Base-by-base conservation (phyloP, 2,113 vertebrate species). In the Aramus guarauna region DNA sequence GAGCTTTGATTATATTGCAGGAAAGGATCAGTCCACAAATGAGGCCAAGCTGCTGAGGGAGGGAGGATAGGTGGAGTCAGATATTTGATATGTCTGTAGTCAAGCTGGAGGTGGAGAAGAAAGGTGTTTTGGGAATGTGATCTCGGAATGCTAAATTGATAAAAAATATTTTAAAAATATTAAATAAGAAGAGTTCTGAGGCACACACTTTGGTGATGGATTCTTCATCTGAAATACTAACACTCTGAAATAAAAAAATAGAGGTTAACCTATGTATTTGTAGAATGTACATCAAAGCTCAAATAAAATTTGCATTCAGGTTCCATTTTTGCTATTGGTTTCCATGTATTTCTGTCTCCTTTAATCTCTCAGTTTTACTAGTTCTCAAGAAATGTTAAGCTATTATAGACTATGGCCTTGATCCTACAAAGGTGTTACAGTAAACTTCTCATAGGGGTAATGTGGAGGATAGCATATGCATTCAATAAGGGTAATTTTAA, bases 11-110 rank as follows among this genome's bases (percentile, higher is more conserved):
- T 78, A 72, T 78, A 27, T 32, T 95, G 34, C 21, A 89, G 76
- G 72, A 81, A 88, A 84, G 68, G 30, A 88, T 90, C 72, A 90
- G 43, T 93, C 56, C 68, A 91, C 72, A 92, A 96, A 94, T 95
- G 72, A 97, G 79, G 80, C 48, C 66, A 96, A 59, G 83, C 53
- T 86, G 60, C 88, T 95, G 19, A 73, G 90, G 78, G 84, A 82
- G 39, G 78, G 37, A 41, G 34, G 27, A 36, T 50, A 64, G 52
- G 64, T 84, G 55, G 59, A 94, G 76, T 84, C 73, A 84, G 53
- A 66, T 55, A 39, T 45, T 93, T 3, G 7, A 1, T 77, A 18
- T 88, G 64, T 93, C 68, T 24, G 1, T 67, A 92, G 64, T 93
- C 72, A 71, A 71, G 56, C 67, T 93, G 34, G 43, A 63, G 39